Base-by-base conservation (phyloP, 2,888 invertebrate species). In the Eilema depressum region DNA sequence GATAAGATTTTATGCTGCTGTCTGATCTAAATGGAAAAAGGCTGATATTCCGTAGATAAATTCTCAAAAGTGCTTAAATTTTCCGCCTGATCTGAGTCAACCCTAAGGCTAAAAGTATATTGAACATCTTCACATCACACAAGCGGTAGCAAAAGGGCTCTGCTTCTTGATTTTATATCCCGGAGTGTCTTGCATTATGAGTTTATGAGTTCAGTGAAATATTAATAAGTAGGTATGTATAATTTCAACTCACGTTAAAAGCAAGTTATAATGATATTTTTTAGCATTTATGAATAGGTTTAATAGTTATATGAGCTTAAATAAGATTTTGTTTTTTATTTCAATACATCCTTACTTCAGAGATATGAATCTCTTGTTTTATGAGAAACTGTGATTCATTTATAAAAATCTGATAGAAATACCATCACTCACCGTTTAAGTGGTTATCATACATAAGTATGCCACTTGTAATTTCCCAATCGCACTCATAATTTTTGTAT, bases 191-290 rank as follows among this genome's bases (percentile, higher is more conserved):
- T 37, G 12, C 12, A 37, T 37, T 37, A 11, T 33, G 33, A 33
- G 8, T n/a, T n/a, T n/a, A n/a, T n/a, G n/a, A n/a, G n/a, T n/a
- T n/a, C n/a, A n/a, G n/a, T n/a, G n/a, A n/a, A n/a, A n/a, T n/a
- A n/a, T n/a, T n/a, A n/a, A 8, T 63, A 25, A 2, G 8, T 41
- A 8, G 26, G 1, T 41, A 25, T 8, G 17, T 63, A 25, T 20
- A 41, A 41, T 3, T 41, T 41, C 17, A 17, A 17, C 17, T 64
- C n/a, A 26, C 47, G 28, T 64, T 47, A 14, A 28, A 17, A 64
- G 53, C 41, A 64, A 64, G 64, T 64, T 64, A n/a, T 64, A 64
- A 64, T 63, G n/a, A 28, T 64, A 26, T 7, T n/a, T 63, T 20
- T 53, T 28, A 37, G 25, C 33, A 23, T 20, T 37, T 25, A 25